Percentiles rank a stretch among this genome's conserved stretches.
Evolutionary conservation across 2,888 invertebrate genomes (phyloP).

Genomic region (Oegoconia quadripuncta): DNA sequence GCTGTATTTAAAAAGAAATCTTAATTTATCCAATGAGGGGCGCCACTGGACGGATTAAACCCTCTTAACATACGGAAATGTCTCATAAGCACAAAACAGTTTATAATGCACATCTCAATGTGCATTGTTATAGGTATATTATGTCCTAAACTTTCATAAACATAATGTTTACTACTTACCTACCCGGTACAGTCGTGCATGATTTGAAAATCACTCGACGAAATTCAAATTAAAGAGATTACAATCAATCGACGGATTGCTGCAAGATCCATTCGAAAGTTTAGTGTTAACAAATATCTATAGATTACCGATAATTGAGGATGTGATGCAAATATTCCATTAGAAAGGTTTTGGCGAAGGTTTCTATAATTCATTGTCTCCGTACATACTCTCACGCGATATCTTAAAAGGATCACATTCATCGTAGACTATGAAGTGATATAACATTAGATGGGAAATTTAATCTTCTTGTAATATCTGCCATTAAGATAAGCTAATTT

Average conservation of each 20-base stretch:
- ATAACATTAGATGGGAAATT: conserved; percentile 32
- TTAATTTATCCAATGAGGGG: no score
- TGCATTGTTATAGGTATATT: not conserved
- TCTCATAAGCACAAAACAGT: no score
- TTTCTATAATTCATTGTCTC: conserved; percentile 19
- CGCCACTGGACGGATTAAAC: no score
- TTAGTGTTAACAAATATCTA: conserved; percentile 15
- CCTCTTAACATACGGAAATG: no score
- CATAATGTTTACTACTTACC: no score
- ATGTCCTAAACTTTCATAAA: conserved; percentile 5
- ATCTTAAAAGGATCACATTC: conserved; percentile 41
- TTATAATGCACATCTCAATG: no score
- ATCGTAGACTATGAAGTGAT: conserved; percentile 21
- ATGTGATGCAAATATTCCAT: conserved; percentile 26
- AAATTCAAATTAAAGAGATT: conserved; percentile 9
- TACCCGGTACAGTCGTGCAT: not conserved
- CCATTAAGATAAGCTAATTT: conserved; percentile 31
- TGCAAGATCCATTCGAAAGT: conserved; percentile 14
- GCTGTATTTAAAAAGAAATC: no score
- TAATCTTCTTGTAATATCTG: conserved; percentile 26
- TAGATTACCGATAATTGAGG: conserved; percentile 17
- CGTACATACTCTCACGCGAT: conserved; percentile 22
- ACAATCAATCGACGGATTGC: conserved; percentile 11
- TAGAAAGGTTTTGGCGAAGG: conserved; percentile 28
- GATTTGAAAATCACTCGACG: conserved; percentile 4